Evolutionary conservation across 2,113 vertebrate species (phyloP).

Genomic region (Sturnus vulgaris): DNA sequence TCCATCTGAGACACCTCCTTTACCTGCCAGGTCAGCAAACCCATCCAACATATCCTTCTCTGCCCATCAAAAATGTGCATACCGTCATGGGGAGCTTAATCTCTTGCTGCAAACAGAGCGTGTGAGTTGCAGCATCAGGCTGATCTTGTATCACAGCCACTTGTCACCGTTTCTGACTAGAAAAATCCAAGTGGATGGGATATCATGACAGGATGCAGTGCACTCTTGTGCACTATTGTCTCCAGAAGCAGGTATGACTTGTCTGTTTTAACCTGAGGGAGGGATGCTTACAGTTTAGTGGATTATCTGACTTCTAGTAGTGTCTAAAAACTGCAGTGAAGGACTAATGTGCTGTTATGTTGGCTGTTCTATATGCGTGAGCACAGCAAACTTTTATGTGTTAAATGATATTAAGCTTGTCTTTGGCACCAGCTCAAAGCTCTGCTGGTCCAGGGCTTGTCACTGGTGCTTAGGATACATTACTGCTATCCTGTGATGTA

Average conservation of each 20-base stretch:
- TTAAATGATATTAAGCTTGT: not conserved
- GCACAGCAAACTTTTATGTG: not conserved
- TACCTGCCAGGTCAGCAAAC: not conserved
- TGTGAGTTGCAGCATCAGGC: not conserved
- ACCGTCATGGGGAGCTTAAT: not conserved
- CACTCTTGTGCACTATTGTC: not conserved
- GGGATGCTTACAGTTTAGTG: not conserved
- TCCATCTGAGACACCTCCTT: not conserved
- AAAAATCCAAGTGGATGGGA: not conserved
- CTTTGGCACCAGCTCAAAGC: not conserved
- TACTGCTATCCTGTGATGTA: not conserved
- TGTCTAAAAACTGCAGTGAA: not conserved
- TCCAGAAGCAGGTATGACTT: not conserved
- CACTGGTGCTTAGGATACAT: not conserved
- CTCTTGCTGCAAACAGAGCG: not conserved
- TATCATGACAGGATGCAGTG: not conserved
- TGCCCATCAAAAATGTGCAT: fast-evolving
- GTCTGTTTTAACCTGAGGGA: not conserved
- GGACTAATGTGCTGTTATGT: not conserved
- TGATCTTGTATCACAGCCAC: not conserved
- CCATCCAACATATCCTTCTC: not conserved
- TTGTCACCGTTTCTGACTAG: not conserved
- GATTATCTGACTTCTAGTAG: not conserved
- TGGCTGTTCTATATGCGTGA: not conserved
- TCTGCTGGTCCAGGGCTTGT: not conserved